Evolutionary conservation across 2,888 invertebrate species (phyloP).

Genomic region (Callyntrura guangdongensis): DNA sequence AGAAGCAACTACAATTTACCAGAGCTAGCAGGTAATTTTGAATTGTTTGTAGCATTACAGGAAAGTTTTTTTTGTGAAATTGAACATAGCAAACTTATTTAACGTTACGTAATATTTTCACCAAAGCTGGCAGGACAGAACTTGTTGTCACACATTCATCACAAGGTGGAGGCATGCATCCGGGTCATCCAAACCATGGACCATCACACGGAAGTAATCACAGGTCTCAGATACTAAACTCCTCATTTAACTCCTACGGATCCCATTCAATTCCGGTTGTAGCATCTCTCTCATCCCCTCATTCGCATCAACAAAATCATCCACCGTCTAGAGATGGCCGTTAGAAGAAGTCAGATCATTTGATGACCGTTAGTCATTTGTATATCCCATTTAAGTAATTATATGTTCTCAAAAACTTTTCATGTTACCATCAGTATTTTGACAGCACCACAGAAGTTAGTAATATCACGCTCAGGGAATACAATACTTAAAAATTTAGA

Average conservation of each 20-base stretch:
- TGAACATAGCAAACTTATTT: too few species aligned
- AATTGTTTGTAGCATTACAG: neutral
- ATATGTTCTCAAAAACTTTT: constrained; percentile 35
- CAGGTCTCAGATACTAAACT: constrained; percentile 73
- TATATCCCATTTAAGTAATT: constrained; percentile 5
- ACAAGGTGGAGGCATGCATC: constrained; percentile 68
- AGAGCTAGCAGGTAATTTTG: constrained; percentile 72
- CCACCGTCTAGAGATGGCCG: constrained; percentile 72
- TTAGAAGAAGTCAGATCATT: too few species aligned
- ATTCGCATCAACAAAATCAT: constrained; percentile 70
- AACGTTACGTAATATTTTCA: neutral
- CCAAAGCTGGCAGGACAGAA: constrained; percentile 55
- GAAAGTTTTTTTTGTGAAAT: neutral
- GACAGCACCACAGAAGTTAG: constrained; percentile 28
- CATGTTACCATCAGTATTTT: constrained; percentile 74
- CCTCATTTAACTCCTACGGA: constrained; percentile 72
- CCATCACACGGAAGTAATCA: constrained; percentile 58
- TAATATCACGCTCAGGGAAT: constrained; percentile 48
- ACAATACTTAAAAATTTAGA: neutral
- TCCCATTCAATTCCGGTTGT: constrained; percentile 73
- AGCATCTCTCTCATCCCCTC: constrained; percentile 73
- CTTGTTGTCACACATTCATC: constrained; percentile 75
- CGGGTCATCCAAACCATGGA: constrained; percentile 71
- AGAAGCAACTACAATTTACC: constrained; percentile 58
- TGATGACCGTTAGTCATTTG: neutral